Base-by-base conservation (phyloP, 2,888 invertebrate species). In the Dimorphilus gyrociliatus region DNA sequence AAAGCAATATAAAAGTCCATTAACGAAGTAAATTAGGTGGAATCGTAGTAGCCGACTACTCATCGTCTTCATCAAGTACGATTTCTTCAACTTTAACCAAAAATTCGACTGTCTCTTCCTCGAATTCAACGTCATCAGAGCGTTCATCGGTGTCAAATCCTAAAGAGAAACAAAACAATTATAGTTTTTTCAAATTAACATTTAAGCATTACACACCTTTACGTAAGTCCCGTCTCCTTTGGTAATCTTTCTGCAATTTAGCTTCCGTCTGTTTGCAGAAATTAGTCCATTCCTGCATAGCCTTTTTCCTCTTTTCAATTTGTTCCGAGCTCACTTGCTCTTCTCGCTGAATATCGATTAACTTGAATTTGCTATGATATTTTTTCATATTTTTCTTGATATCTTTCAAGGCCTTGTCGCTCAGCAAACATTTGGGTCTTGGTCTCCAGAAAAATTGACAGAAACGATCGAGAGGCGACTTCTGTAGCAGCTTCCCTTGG, bases 331-430 rank as follows among this genome's bases (percentile, higher is more conserved):
- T n/a, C n/a, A n/a, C n/a, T n/a, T n/a, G n/a, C n/a, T n/a, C n/a
- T n/a, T n/a, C n/a, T n/a, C n/a, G n/a, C n/a, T n/a, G n/a, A n/a
- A n/a, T n/a, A n/a, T 99, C 97, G 67, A 94, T 88, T 53, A 79
- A 78, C 63, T 94, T 92, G 61, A 97, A 97, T 63, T 81, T 78
- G 16, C 81, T 76, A 53, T 85, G 84, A 69, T 85, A 92, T 60
- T 86, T 88, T 72, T 94, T 97, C 56, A 99, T 71, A 64, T 82
- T 90, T 71, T 90, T 94, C 67, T 82, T 86, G 41, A 90, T 82
- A 23, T 94, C 88, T 68, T 86, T 65, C 23, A 88, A 78, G 51
- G 84, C 80, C 27, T 81, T 78, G 27, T 78, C 74, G 0, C 74
- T 64, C 2, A 99, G 71, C 18, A 88, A 69, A 18, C 84, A 76